A percentile compares a stretch with the other conserved stretches of the same genome.
These are phyloP conservation scores for Thereva nobilitata DNA, from an alignment of 2,888 invertebrate genomes.

Conservation along the genomic window DNA sequence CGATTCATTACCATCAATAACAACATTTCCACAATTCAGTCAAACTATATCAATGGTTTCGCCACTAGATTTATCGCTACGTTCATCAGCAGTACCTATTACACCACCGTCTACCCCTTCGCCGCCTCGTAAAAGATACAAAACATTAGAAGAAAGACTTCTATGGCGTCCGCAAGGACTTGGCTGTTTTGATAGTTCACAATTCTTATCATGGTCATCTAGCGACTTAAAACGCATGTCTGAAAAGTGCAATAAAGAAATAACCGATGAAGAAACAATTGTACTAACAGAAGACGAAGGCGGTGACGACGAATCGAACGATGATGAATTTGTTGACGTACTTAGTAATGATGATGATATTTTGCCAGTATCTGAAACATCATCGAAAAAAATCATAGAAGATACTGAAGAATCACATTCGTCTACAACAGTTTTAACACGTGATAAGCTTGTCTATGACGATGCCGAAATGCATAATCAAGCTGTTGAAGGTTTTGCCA, in stretches of 20 bases:
- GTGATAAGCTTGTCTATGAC: slow-evolving; percentile 54
- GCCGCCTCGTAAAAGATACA: slow-evolving; percentile 55
- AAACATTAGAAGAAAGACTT: slow-evolving; percentile 50
- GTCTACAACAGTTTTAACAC: slow-evolving; percentile 47
- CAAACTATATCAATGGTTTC: slow-evolving; percentile 50
- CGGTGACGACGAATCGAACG: slow-evolving; percentile 44
- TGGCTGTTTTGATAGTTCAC: slow-evolving; percentile 42
- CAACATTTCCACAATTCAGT: slow-evolving; percentile 55
- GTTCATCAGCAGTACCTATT: slow-evolving; percentile 54
- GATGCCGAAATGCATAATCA: slow-evolving; percentile 55
- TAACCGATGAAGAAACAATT: slow-evolving; percentile 50
- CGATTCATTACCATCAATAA: slow-evolving; percentile 54
- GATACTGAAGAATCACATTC: not conserved
- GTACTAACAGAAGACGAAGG: slow-evolving; percentile 56
- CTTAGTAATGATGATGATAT: slow-evolving; percentile 54
- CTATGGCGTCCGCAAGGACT: slow-evolving; percentile 52
- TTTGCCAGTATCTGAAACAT: slow-evolving; percentile 40
- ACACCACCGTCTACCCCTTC: slow-evolving; percentile 59
- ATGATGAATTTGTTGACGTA: slow-evolving; percentile 56
- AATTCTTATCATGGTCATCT: slow-evolving; percentile 38
- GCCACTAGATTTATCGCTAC: slow-evolving; percentile 56
- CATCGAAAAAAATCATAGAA: slow-evolving; percentile 16
- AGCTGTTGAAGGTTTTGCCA: slow-evolving; percentile 56
- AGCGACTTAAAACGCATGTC: not conserved
- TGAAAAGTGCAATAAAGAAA: not conserved